These are phyloP conservation scores for Helicoverpa assulta DNA, from an alignment of 2,888 invertebrate genomes.

Conservation along the genomic window DNA sequence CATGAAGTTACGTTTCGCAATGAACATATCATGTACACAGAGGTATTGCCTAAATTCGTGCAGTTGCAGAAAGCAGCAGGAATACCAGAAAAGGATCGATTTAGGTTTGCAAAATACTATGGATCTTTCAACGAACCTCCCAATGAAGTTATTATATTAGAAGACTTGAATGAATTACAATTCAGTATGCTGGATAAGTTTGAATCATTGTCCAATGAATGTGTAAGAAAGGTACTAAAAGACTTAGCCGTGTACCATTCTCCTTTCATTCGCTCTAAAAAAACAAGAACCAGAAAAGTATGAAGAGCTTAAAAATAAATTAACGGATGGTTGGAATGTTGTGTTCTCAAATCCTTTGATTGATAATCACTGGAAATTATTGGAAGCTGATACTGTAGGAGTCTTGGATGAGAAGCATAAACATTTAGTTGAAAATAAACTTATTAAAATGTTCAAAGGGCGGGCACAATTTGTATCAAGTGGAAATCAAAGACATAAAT, in stretches of 20 bases:
- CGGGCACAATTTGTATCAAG: slow-evolving; percentile 39
- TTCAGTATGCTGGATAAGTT: slow-evolving; percentile 71
- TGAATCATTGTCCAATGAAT: slow-evolving; percentile 63
- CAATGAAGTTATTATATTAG: slow-evolving; percentile 71
- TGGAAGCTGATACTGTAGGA: slow-evolving; percentile 53
- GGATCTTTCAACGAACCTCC: slow-evolving; percentile 64
- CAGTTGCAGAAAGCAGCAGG: slow-evolving; percentile 68
- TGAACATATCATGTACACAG: slow-evolving; percentile 69
- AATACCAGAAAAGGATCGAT: slow-evolving; percentile 65
- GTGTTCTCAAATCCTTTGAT: slow-evolving; percentile 7
- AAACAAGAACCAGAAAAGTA: slow-evolving; percentile 67
- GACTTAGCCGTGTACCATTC: slow-evolving; percentile 74
- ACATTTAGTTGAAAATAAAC: slow-evolving; percentile 54
- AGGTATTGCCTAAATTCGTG: slow-evolving; percentile 68
- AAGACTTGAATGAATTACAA: slow-evolving; percentile 70
- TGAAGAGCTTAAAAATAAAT: slow-evolving; percentile 44
- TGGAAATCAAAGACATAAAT: slow-evolving; percentile 62
- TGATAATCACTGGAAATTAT: slow-evolving; percentile 12
- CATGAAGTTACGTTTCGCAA: slow-evolving; percentile 64
- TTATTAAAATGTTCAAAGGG: slow-evolving; percentile 19
- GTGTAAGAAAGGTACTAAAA: slow-evolving; percentile 67
- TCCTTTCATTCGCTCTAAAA: slow-evolving; percentile 71
- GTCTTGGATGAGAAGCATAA: slow-evolving; percentile 64
- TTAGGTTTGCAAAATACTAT: slow-evolving; percentile 70
- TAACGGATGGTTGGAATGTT: slow-evolving; percentile 55